These are phyloP conservation scores for Apodemia zela DNA, from an alignment of 2,888 invertebrate species.

Conservation along the genomic window DNA sequence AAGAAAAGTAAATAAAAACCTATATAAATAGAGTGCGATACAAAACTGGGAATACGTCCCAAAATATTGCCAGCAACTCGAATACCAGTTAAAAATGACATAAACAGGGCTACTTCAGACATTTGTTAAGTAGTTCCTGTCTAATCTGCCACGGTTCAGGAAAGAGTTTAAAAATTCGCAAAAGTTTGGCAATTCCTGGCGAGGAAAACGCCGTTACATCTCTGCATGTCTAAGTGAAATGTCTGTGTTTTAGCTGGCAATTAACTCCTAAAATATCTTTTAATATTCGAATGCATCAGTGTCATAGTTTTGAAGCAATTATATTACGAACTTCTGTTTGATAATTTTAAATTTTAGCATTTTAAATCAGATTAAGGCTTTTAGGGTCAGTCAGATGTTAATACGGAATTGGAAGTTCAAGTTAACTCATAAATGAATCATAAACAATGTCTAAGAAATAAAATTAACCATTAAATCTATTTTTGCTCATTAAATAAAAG, in stretches of 20 bases:
- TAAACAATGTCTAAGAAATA: no score
- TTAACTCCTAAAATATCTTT: constrained; percentile 16
- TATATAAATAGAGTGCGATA: no score
- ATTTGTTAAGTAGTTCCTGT: constrained; percentile 29
- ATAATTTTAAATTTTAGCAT: no score
- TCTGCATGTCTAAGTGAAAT: constrained; percentile 23
- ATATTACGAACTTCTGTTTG: no score
- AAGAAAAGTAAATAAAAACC: no score
- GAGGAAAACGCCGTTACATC: constrained; percentile 23
- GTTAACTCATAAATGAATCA: no score
- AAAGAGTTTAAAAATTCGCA: constrained; percentile 39
- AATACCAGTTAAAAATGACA: constrained; percentile 7
- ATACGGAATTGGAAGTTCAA: no score
- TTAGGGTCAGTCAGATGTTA: no score
- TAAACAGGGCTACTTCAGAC: constrained; percentile 9
- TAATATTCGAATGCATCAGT: constrained; percentile 11
- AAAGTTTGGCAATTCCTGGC: constrained; percentile 21
- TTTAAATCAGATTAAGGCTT: no score
- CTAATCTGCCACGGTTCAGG: constrained; percentile 43
- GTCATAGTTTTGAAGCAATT: not conserved
- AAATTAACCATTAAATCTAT: no score
- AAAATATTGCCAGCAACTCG: not conserved
- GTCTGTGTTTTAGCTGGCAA: constrained; percentile 20
- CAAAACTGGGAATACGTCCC: no score
- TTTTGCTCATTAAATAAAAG: no score